phyloP scores from a whole-genome alignment of 2,888 invertebrate genomes.

The Odontothrips loti region DNA sequence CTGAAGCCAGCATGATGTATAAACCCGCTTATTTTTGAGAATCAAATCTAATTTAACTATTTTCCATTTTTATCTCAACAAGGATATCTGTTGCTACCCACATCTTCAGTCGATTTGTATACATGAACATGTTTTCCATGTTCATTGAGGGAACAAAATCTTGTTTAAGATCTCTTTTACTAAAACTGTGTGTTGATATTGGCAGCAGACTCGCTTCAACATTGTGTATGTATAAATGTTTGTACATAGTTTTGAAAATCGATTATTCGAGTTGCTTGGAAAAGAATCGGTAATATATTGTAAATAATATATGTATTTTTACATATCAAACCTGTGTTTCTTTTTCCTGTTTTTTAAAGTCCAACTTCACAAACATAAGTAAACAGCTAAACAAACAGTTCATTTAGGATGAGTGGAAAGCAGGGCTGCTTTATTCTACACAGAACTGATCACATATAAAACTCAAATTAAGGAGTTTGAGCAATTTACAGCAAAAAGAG shows the following conservation, averaged over 20 bases:
- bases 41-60: no score
- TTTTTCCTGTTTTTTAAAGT: neutral
- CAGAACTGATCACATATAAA: no score
- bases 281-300: slow-evolving; percentile 18
- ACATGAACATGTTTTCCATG: slow-evolving; percentile 11
- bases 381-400: no score
- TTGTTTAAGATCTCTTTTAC: slow-evolving; percentile 20
- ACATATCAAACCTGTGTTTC: neutral
- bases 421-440: no score
- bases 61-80: no score
- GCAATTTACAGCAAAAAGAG: no score
- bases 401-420: no score
- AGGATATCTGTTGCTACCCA: no score
- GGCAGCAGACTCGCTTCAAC: slow-evolving; percentile 24
- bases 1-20: neutral
- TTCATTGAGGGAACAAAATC: slow-evolving; percentile 25
- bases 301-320: slow-evolving; percentile 27
- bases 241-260: neutral
- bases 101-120: neutral
- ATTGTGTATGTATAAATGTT: slow-evolving; percentile 8
- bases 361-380: neutral
- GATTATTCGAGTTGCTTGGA: slow-evolving; percentile 20
- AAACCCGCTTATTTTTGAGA: no score
- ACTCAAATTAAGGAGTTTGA: no score
- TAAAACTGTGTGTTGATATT: slow-evolving; percentile 15